A percentile compares a stretch with the other conserved stretches of the same genome.
Conservation (phyloP, 2,888 invertebrate species). For the Clistopyga incitator region DNA sequence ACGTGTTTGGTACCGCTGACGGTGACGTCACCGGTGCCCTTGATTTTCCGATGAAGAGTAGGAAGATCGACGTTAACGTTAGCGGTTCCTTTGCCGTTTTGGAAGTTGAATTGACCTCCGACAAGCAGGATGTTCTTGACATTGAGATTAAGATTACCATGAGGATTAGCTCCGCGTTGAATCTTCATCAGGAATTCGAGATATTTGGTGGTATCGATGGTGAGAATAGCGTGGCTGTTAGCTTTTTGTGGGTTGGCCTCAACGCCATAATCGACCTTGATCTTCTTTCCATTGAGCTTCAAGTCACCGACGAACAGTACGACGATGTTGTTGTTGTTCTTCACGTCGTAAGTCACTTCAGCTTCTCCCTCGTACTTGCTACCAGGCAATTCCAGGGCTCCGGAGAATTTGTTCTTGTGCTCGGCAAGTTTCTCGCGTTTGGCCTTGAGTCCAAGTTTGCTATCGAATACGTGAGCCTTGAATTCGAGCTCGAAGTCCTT, state of each 20-base stretch:
- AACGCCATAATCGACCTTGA: conserved; percentile 85
- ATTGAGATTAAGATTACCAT: conserved; percentile 86
- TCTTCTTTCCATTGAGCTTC: conserved; percentile 87
- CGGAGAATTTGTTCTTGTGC: conserved; percentile 87
- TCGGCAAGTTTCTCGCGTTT: conserved; percentile 86
- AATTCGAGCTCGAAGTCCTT: conserved; percentile 87
- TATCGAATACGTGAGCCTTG: conserved; percentile 85
- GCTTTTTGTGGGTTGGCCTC: conserved; percentile 84
- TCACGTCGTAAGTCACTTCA: conserved; percentile 86
- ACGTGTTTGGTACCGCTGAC: conserved; percentile 87
- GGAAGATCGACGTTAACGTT: conserved; percentile 86
- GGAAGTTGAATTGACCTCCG: conserved; percentile 88
- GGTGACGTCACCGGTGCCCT: conserved; percentile 86
- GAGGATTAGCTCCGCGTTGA: conserved; percentile 83
- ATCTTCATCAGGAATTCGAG: conserved; percentile 86
- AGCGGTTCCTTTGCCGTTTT: conserved; percentile 88
- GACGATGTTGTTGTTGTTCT: conserved; percentile 86
- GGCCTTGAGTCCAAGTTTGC: conserved; percentile 85
- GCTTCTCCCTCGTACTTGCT: conserved; percentile 88
- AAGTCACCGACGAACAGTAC: conserved; percentile 84
- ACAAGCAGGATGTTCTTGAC: conserved; percentile 87
- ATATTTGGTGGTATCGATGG: conserved; percentile 84
- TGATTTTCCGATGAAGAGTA: conserved; percentile 84
- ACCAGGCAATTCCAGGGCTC: conserved; percentile 86
- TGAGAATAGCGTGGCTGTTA: conserved; percentile 86